These are phyloP conservation scores for Plebejus argus DNA, from an alignment of 2,888 invertebrate species.

Conservation along the genomic window DNA sequence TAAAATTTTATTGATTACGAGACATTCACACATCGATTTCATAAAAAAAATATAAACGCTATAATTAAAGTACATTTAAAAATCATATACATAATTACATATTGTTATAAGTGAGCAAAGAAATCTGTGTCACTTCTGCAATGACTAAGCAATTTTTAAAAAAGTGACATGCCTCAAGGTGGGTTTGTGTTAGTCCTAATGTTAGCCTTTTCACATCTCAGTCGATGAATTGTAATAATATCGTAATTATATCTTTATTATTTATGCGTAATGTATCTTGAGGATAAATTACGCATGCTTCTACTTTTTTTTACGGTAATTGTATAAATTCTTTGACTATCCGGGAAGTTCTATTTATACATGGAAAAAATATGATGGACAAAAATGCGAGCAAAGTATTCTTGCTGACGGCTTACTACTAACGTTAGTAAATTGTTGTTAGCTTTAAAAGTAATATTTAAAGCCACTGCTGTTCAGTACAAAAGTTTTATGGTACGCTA, in stretches of 20 bases:
- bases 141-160: neutral
- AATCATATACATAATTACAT: constrained; percentile 38
- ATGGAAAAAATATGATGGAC: neutral
- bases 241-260: neutral
- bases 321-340: neutral
- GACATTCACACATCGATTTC: constrained; percentile 81
- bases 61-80: constrained; percentile 40
- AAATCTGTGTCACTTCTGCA: constrained; percentile 28
- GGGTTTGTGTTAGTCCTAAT: constrained; percentile 20
- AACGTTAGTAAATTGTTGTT: constrained; percentile 3
- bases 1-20: constrained; percentile 77
- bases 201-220: constrained; percentile 3
- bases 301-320: neutral
- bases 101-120: constrained; percentile 30
- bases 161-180: constrained; percentile 25
- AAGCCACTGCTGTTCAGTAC: neutral
- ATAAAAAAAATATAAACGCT: constrained; percentile 44
- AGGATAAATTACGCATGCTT: neutral
- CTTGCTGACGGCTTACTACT: constrained; percentile 1
- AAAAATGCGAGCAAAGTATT: neutral
- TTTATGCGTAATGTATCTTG: neutral
- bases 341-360: neutral
- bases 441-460: neutral
- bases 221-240: neutral
- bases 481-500: neutral